phyloP scores from a whole-genome alignment of 2,797 vertebrate genomes.

The Denticeps clupeoides region DNA sequence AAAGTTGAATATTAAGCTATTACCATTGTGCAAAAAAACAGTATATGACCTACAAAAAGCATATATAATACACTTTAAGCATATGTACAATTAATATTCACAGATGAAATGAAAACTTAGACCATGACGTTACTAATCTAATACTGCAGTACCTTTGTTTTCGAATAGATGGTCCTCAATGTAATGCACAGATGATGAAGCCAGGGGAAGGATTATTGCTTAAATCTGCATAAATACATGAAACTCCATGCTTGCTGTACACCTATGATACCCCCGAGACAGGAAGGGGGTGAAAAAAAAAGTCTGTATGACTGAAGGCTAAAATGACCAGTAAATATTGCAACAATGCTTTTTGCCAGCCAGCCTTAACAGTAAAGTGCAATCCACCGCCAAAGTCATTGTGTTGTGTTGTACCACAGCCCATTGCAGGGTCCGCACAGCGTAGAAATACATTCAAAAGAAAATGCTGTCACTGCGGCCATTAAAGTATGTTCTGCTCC shows the following conservation, averaged over 20 bases:
- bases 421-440: no score
- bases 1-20: slow-evolving; percentile 69
- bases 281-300: slow-evolving; percentile 12
- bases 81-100: slow-evolving; percentile 95
- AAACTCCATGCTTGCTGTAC: slow-evolving; percentile 55
- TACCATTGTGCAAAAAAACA: slow-evolving; percentile 88
- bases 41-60: slow-evolving; percentile 72
- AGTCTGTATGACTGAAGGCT: slow-evolving; percentile 55
- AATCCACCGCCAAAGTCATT: slow-evolving; percentile 45
- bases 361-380: slow-evolving; percentile 63
- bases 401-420: slow-evolving; percentile 48
- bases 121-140: slow-evolving; percentile 54
- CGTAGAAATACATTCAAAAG: slow-evolving; percentile 22
- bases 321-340: slow-evolving; percentile 70
- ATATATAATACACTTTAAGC: slow-evolving; percentile 78
- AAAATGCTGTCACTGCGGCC: not conserved
- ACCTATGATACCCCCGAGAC: slow-evolving; percentile 27
- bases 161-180: slow-evolving; percentile 49
- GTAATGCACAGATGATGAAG: slow-evolving; percentile 47
- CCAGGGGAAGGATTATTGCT: slow-evolving; percentile 79
- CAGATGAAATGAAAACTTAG: slow-evolving; percentile 50
- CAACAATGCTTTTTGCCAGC: slow-evolving; percentile 65
- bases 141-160: slow-evolving; percentile 85
- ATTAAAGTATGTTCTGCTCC: not conserved
- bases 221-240: slow-evolving; percentile 65